Evolutionary conservation across 2,797 vertebrate genomes (phyloP).

Genomic region (Pelobates cultripes): DNA sequence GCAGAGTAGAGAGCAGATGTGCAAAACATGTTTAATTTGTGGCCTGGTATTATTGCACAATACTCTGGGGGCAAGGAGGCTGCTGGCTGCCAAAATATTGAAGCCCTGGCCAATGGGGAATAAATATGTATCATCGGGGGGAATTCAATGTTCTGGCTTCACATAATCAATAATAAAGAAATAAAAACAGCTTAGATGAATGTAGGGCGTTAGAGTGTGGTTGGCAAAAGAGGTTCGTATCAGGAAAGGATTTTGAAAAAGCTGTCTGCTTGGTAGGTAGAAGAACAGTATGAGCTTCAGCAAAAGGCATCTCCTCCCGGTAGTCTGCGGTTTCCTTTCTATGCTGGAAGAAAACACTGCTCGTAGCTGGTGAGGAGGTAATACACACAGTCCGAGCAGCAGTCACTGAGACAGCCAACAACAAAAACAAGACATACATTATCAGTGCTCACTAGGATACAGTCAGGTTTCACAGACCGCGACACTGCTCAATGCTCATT

Average conservation of each 20-base stretch:
- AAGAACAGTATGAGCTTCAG: conserved; percentile 17
- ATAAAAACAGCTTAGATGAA: conserved; percentile 3
- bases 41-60: conserved; percentile 9
- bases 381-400: conserved; percentile 25
- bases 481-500: too few species aligned
- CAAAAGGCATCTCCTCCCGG: conserved; percentile 27
- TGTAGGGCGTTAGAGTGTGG: not conserved
- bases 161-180: conserved; percentile 18
- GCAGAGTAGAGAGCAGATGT: conserved; percentile 36
- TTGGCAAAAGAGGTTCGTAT: conserved; percentile 1
- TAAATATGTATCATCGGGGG: conserved; percentile 31
- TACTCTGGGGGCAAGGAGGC: conserved; percentile 29
- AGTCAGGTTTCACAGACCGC: not conserved
- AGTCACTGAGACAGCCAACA: conserved; percentile 9
- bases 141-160: conserved; percentile 22
- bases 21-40: conserved; percentile 40
- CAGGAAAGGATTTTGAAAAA: conserved; percentile 3
- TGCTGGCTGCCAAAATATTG: conserved; percentile 38
- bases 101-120: conserved; percentile 34
- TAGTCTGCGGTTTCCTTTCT: conserved; percentile 29
- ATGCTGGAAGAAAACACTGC: conserved; percentile 40
- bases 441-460: not conserved
- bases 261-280: conserved; percentile 6
- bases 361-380: conserved; percentile 29
- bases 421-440: conserved; percentile 16